Evolutionary conservation across 2,797 vertebrate species (phyloP), one percentile per base, ranked within the genome.

Genomic region (Luscinia luscinia): DNA sequence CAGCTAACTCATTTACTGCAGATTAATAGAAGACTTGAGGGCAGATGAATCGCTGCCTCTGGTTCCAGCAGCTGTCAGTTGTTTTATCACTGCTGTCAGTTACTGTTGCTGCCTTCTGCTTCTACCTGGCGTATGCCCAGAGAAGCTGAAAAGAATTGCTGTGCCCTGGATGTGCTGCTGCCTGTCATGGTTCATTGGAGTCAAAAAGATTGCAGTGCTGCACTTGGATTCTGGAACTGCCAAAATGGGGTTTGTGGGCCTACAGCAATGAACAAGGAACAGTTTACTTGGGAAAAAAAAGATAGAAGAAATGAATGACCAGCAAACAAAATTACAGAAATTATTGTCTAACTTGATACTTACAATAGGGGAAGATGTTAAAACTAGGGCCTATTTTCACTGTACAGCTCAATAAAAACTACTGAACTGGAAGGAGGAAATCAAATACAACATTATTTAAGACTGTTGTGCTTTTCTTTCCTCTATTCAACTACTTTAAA

Each of bases 1-100:
- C 97, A 99, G 99, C 98, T 99, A 87, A 98, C 97, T 96, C 98
- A 86, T 64, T 81, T 99, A 94, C 96, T 98, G 96, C 95, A 97
- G 89, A 97, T 96, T 96, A 98, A 97, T 96, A 98, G 94, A 26
- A 98, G 98, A 74, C 96, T 99, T 96, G 98, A 99, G 96, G 98
- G 96, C 98, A 98, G 97, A 96, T 99, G 96, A 98, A 98, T 58
- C 89, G 51, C 41, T 99, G 98, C 96, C 91, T 99, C 89, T 99
- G 98, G 99, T 96, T 98, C 76, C 99, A 99, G 96, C 99, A 99
- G 96, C 97, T 99, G 88, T 98, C 99, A 17, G 75, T 98, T 24
- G 96, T 96, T 79, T 89, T 99, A 96, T 97, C 98, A 54, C 80
- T 98, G 73, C 55, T 99, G 34, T 98, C 98, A 38, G 67, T 98